These are phyloP conservation scores for Ctenoplectra terminalis DNA, from an alignment of 1,140 invertebrate genomes.

Conservation along the genomic window DNA sequence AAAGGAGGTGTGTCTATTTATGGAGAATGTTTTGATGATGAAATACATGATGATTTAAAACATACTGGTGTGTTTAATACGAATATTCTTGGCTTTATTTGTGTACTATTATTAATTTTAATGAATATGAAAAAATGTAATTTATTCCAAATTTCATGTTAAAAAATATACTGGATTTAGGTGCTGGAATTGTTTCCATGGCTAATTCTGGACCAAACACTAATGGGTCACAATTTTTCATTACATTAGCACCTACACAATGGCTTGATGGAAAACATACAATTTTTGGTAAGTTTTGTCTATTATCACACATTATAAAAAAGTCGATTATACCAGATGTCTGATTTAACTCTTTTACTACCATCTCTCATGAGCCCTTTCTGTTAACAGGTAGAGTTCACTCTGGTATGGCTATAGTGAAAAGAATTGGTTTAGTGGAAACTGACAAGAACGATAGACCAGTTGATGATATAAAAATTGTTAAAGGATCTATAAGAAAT, in stretches of 20 bases:
- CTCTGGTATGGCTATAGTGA: constrained; percentile 94
- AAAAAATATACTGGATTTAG: constrained; percentile 77
- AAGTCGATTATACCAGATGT: too few species aligned
- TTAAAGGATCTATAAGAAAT: constrained; percentile 85
- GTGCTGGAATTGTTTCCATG: constrained; percentile 92
- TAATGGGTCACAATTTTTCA: constrained; percentile 99
- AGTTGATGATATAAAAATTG: constrained; percentile 94
- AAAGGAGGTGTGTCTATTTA: constrained; percentile 98
- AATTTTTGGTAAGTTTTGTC: constrained; percentile 90
- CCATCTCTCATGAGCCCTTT: too few species aligned
- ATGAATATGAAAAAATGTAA: neutral
- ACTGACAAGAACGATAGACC: constrained; percentile 96
- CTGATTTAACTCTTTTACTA: too few species aligned
- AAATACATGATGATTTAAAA: constrained; percentile 96
- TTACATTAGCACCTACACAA: constrained; percentile 97
- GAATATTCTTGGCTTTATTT: too few species aligned
- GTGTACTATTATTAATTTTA: neutral
- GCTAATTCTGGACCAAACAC: constrained; percentile 97
- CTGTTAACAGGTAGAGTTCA: constrained; percentile 86
- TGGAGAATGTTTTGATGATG: constrained; percentile 97
- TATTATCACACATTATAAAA: neutral
- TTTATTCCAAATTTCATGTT: too few species aligned
- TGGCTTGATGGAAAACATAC: constrained; percentile 99
- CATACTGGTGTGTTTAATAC: constrained; percentile 89
- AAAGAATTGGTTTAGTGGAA: constrained; percentile 95